Percentiles rank a stretch among this genome's conserved stretches.
Conservation (phyloP, 2,113 vertebrate genomes). For the Toxotes chatareus region DNA sequence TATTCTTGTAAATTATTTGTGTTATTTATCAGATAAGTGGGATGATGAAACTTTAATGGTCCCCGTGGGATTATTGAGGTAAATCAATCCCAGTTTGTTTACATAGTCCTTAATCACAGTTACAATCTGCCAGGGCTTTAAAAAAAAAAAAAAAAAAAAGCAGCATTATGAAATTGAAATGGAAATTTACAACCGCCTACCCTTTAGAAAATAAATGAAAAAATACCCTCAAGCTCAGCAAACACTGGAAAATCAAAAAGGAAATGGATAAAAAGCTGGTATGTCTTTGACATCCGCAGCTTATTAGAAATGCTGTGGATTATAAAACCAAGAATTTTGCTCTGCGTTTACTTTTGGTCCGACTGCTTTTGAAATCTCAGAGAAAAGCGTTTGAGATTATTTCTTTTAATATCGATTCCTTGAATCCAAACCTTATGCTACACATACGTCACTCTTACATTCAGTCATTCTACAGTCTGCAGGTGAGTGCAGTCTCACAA, state of each 20-base stretch:
- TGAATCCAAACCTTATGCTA: too few relatives aligned
- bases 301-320: neutral
- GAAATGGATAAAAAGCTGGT: neutral
- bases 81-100: slow-evolving; percentile 33
- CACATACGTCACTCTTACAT: too few relatives aligned
- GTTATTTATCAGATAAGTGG: slow-evolving; percentile 38
- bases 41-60: slow-evolving; percentile 10
- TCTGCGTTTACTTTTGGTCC: neutral
- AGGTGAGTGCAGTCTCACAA: too few relatives aligned
- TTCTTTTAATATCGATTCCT: too few relatives aligned
- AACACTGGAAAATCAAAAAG: slow-evolving; percentile 9
- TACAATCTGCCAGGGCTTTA: slow-evolving; percentile 16
- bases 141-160: neutral
- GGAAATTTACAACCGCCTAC: neutral
- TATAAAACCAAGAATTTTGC: neutral
- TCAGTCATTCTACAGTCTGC: neutral
- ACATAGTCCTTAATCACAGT: slow-evolving; percentile 4
- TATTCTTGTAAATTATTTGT: slow-evolving; percentile 8
- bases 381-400: too few relatives aligned
- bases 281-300: neutral
- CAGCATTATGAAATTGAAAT: slow-evolving; percentile 22
- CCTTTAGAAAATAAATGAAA: neutral
- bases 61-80: slow-evolving; percentile 11
- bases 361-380: neutral
- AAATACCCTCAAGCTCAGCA: neutral